Conservation (phyloP, 2,113 vertebrate species). For the Charadrius vociferus region DNA sequence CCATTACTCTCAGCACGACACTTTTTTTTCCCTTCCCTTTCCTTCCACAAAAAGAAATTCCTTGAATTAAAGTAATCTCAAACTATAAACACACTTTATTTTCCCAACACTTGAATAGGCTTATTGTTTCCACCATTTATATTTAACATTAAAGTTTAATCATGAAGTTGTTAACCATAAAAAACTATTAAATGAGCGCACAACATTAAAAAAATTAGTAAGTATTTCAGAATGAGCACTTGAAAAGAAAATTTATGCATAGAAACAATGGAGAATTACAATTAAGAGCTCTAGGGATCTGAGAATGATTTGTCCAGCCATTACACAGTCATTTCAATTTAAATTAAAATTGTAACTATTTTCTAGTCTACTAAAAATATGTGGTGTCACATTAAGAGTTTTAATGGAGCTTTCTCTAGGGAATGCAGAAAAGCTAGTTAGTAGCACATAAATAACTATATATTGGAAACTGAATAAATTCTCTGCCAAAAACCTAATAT, state of each 20-base stretch:
- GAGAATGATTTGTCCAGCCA: conserved; percentile 78
- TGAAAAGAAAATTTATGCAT: conserved; percentile 77
- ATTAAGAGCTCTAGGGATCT: conserved; percentile 80
- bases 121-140: conserved; percentile 71
- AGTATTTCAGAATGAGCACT: conserved; percentile 71
- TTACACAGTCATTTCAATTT: conserved; percentile 82
- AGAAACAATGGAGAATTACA: conserved; percentile 76
- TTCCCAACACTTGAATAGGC: conserved; percentile 47
- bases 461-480: conserved; percentile 65
- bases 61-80: neutral
- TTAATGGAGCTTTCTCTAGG: conserved; percentile 69
- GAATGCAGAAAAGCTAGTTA: conserved; percentile 58
- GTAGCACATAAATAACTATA: conserved; percentile 67
- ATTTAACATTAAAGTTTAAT: conserved; percentile 74
- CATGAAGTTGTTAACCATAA: conserved; percentile 70
- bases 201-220: conserved; percentile 66
- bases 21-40: neutral
- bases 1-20: neutral
- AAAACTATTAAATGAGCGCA: conserved; percentile 68
- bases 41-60: neutral
- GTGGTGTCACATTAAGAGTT: conserved; percentile 76
- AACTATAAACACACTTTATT: conserved; percentile 32
- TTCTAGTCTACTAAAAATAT: conserved; percentile 80
- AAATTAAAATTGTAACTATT: conserved; percentile 84
- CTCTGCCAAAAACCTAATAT: conserved; percentile 52